phyloP scores from a whole-genome alignment of 2,888 invertebrate genomes.

The Neoitamus cyanurus region DNA sequence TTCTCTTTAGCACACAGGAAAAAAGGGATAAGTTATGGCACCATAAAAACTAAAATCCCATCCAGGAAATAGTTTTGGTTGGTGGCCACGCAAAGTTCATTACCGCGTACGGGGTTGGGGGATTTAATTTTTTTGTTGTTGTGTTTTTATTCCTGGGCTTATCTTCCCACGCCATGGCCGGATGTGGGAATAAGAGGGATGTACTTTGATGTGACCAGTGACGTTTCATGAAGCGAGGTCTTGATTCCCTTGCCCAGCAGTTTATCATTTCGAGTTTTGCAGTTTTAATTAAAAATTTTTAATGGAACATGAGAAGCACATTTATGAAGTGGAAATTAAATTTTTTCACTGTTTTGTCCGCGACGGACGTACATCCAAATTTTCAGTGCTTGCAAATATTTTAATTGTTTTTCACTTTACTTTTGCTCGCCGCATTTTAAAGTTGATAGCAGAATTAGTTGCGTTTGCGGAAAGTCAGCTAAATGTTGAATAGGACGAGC shows the following conservation, averaged over 20 bases:
- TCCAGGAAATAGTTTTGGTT: conserved; percentile 15
- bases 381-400: neutral
- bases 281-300: conserved; percentile 23
- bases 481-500: neutral
- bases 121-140: neutral
- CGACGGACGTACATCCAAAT: neutral
- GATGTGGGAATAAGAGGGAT: neutral
- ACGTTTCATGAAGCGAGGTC: neutral
- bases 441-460: neutral
- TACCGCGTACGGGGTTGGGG: neutral
- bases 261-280: neutral
- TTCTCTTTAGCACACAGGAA: neutral
- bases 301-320: neutral
- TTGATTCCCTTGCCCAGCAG: neutral
- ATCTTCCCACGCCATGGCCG: neutral
- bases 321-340: neutral
- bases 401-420: neutral
- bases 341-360: neutral
- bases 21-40: conserved; percentile 1
- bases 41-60: conserved; percentile 20
- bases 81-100: conserved; percentile 2
- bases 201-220: neutral
- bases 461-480: neutral
- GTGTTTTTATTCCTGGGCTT: neutral
- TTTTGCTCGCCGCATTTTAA: neutral